Conservation (phyloP, 2,888 invertebrate species). For the Perdita meconis region DNA sequence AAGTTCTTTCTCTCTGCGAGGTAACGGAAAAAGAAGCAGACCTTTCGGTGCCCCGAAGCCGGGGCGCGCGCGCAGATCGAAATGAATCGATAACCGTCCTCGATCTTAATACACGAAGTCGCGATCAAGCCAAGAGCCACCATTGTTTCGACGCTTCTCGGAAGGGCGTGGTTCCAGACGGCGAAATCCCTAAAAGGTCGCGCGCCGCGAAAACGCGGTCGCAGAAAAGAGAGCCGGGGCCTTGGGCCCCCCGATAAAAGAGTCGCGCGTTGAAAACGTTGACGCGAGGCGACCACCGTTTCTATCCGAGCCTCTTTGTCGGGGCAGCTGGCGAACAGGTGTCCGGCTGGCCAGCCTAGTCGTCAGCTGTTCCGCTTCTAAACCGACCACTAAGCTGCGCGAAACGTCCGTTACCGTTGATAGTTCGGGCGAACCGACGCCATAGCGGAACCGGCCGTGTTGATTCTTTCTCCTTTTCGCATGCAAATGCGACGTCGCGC, state of each 20-base stretch:
- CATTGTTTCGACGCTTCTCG: constrained; percentile 60
- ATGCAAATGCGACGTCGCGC: constrained; percentile 16
- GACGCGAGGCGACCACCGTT: constrained; percentile 21
- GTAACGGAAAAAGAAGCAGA: too few species aligned
- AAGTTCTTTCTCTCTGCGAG: background rate
- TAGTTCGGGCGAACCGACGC: constrained; percentile 36
- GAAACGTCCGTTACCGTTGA: constrained; percentile 64
- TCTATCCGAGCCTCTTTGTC: constrained; percentile 75
- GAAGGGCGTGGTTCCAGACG: constrained; percentile 63
- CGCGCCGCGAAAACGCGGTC: constrained; percentile 39
- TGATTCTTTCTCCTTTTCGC: constrained; percentile 40
- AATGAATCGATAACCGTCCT: constrained; percentile 58
- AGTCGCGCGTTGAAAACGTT: constrained; percentile 31
- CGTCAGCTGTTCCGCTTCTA: constrained; percentile 80
- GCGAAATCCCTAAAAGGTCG: constrained; percentile 61
- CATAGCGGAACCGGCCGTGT: constrained; percentile 43
- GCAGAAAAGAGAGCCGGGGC: constrained; percentile 10
- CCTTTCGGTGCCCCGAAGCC: constrained; percentile 3
- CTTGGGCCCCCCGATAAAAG: constrained; percentile 38
- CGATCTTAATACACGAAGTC: constrained; percentile 53
- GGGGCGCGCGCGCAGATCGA: constrained; percentile 36
- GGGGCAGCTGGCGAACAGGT: constrained; percentile 82
- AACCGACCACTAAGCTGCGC: constrained; percentile 63
- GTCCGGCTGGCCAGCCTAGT: constrained; percentile 70
- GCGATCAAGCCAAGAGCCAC: constrained; percentile 22